Base-by-base conservation (phyloP, 2,113 vertebrate genomes). In the Sylvia atricapilla region DNA sequence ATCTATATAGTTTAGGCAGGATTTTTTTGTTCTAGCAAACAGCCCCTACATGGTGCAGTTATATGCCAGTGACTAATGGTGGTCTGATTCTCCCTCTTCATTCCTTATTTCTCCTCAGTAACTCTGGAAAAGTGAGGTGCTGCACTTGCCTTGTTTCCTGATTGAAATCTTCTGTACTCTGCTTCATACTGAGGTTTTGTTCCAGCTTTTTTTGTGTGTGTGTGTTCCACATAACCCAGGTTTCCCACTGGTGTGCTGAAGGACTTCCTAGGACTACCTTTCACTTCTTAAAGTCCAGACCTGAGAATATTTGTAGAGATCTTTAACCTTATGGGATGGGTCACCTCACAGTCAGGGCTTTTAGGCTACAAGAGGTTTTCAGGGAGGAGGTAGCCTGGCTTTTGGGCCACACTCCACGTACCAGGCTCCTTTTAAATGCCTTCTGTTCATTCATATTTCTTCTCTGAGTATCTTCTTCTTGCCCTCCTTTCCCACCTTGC, bases 331-430 rank as follows among this genome's bases (percentile, higher is more conserved):
- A 3, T 3, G 30, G 62, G 49, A 11, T 2, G 14, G 70, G 60
- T 72, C 31, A 9, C 53, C 59, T 86, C 25, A 8, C 31, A 63
- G 8, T 56, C 39, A 22, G 59, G 35, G 35, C 14, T 39, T 89
- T 77, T 10, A 10, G 27, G 24, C 3, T 35, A 0, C n/a, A 24
- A 41, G 50, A 2, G 3, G 27, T 80, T 63, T 66, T n/a, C 13
- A 16, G 66, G 46, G 31, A 50, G 23, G 16, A 30, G 27, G 9
- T 63, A 84, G 20, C 30, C 33, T 47, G 33, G n/a, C 22, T 75
- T 33, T 21, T 0, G 1, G 52, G 43, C 4, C 2, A 16, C 9
- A 0, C 33, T 50, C 5, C 15, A 24, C 31, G 25, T 67, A 15
- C 47, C 2, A 2, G 28, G 2, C 19, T 69, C 35, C 37, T 69